Percentiles rank a stretch among this genome's conserved stretches.
Conservation (phyloP, 2,888 invertebrate genomes). For the Stratiomys singularior region DNA sequence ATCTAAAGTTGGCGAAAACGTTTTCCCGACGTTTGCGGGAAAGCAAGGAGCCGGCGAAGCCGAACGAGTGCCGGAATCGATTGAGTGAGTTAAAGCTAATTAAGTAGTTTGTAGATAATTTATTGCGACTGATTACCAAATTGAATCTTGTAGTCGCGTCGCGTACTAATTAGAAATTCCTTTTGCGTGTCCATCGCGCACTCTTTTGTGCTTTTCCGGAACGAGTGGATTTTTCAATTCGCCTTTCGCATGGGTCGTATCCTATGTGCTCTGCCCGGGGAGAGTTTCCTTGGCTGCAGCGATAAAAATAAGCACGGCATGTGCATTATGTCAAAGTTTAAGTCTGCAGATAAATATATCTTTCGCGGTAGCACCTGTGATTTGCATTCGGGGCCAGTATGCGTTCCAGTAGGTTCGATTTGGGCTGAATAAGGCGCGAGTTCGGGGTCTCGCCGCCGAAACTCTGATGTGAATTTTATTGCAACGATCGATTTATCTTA, state of each 20-base stretch:
- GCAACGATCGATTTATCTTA: neutral
- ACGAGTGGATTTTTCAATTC: too few species aligned
- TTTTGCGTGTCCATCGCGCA: neutral
- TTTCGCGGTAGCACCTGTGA: too few species aligned
- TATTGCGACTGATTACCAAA: neutral
- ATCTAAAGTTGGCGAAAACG: neutral
- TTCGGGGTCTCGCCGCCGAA: too few species aligned
- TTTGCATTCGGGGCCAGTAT: too few species aligned
- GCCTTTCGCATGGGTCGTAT: too few species aligned
- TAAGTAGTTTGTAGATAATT: slow-evolving; percentile 22
- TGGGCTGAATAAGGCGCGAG: too few species aligned
- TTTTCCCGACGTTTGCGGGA: neutral
- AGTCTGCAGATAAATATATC: too few species aligned
- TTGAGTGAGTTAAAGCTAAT: slow-evolving; percentile 11
- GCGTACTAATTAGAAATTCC: neutral
- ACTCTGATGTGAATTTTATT: neutral
- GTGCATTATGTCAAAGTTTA: too few species aligned
- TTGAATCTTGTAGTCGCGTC: neutral
- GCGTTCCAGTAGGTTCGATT: too few species aligned
- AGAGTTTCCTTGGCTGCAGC: too few species aligned
- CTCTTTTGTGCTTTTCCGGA: neutral
- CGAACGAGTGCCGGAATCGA: slow-evolving; percentile 5
- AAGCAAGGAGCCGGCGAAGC: neutral
- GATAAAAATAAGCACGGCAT: too few species aligned
- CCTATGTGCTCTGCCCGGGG: too few species aligned